Evolutionary conservation across 2,797 vertebrate genomes (phyloP), one percentile per base, ranked within the genome.

Genomic region (Myripristis jacobus): DNA sequence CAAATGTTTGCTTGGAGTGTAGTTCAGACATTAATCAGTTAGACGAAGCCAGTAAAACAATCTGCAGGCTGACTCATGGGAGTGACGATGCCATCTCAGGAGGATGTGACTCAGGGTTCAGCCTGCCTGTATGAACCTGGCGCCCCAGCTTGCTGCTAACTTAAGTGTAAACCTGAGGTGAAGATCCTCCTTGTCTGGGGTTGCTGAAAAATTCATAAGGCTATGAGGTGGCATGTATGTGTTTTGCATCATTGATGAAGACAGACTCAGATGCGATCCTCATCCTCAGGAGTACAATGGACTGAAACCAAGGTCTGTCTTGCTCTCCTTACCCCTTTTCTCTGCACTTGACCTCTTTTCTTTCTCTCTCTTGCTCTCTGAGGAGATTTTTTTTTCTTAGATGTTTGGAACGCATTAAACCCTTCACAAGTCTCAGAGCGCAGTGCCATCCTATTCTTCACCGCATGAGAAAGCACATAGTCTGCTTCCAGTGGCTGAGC

Each of bases 171-270:
- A 67, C 77, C 67, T 54, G 53, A 86, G 75, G 83, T 90, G 86
- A 86, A 78, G 81, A 88, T 74, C 78, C 75, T 86, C 77, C 71
- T 77, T 87, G 82, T 92, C 76, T 80, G 82, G 78, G 73, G 75
- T 77, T 80, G 52, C 82, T 93, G 88, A 91, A 94, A 93, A 89
- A 93, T 94, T 89, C 75, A 94, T 92, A 81, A 83, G 85, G 83
- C 74, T 81, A 62, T 70, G 63, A 80, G 83, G 83, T 78, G 76
- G 82, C 85, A 86, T 77, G 43, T 80, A 77, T 89, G 87, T 89
- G 84, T 62, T 46, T 65, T 90, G 89, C 90, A 93, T 93, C 89
- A 90, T 90, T 91, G 83, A 94, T 91, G 78, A 82, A 71, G 80
- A 81, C 77, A 76, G 83, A 63, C 75, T 51, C 72, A 5, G 25